Conservation (phyloP, 2,797 vertebrate species). For the Microctenopoma steveboyesi region DNA sequence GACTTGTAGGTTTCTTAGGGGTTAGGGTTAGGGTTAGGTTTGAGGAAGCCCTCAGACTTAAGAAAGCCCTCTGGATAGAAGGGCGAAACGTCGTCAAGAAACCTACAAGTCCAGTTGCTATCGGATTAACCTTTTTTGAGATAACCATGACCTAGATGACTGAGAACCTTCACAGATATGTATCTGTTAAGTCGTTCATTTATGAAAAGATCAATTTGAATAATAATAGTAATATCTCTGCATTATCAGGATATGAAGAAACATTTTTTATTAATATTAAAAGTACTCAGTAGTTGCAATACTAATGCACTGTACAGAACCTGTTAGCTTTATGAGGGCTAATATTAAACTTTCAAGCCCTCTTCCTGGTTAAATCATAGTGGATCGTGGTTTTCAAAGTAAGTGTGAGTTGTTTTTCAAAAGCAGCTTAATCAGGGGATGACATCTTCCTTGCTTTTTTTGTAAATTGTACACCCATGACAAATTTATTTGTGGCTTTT, state of each 20-base stretch:
- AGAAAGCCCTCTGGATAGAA: no score
- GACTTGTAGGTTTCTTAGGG: no score
- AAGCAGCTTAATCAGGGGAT: slow-evolving; percentile 4
- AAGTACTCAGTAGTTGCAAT: background rate
- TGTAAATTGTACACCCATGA: slow-evolving; percentile 30
- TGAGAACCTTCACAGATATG: no score
- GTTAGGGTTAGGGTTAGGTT: no score
- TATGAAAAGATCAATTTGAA: no score
- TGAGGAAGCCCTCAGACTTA: no score
- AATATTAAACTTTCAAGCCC: background rate
- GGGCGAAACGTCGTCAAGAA: no score
- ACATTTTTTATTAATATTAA: background rate
- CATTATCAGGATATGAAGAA: background rate
- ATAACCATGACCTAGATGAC: no score
- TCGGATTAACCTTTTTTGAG: no score
- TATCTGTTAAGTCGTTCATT: no score
- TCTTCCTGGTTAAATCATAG: background rate
- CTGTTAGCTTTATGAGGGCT: background rate
- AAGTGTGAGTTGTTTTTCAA: slow-evolving; percentile 21
- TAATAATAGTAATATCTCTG: background rate
- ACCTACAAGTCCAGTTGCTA: no score
- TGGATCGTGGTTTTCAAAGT: slow-evolving; percentile 11
- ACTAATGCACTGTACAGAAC: background rate
- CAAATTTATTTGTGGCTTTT: slow-evolving; percentile 34
- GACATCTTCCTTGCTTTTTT: slow-evolving; percentile 37